phyloP scores from a whole-genome alignment of 2,888 invertebrate genomes.

The Stictocephala bisonia region DNA sequence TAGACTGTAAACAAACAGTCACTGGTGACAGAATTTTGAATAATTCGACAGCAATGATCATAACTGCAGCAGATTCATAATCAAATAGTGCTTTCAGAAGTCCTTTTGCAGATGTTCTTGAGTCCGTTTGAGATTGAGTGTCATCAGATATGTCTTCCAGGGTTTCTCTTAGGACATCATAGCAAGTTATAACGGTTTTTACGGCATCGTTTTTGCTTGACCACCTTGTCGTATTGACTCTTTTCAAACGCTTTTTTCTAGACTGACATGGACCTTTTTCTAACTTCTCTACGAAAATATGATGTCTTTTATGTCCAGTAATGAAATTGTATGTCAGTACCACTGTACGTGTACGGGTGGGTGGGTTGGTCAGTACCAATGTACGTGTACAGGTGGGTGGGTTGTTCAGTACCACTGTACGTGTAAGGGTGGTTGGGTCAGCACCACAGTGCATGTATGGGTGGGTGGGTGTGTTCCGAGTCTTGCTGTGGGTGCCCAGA shows the following conservation, averaged over 20 bases:
- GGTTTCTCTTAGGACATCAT: neutral
- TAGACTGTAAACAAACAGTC: conserved; percentile 32
- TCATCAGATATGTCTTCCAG: neutral
- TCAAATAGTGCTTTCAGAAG: conserved; percentile 6
- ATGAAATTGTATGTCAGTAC: conserved; percentile 22
- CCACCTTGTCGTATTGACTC: conserved; percentile 36
- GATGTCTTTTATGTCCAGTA: conserved; percentile 29
- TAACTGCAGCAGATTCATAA: neutral
- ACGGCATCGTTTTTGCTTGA: conserved; percentile 28
- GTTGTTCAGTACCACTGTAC: too few species aligned
- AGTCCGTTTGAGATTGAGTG: neutral
- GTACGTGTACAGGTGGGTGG: too few species aligned
- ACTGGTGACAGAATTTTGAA: conserved; percentile 26
- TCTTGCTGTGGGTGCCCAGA: too few species aligned
- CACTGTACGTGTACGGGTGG: too few species aligned
- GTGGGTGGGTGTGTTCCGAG: too few species aligned
- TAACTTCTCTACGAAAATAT: conserved; percentile 16
- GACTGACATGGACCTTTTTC: neutral
- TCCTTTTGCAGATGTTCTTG: conserved; percentile 19
- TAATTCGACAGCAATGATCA: neutral
- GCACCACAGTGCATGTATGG: too few species aligned
- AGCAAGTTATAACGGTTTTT: conserved; percentile 20
- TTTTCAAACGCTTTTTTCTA: conserved; percentile 23
- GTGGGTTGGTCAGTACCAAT: too few species aligned
- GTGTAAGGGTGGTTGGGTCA: too few species aligned